Conservation (phyloP, 2,797 vertebrate species). For the Merluccius polli region DNA sequence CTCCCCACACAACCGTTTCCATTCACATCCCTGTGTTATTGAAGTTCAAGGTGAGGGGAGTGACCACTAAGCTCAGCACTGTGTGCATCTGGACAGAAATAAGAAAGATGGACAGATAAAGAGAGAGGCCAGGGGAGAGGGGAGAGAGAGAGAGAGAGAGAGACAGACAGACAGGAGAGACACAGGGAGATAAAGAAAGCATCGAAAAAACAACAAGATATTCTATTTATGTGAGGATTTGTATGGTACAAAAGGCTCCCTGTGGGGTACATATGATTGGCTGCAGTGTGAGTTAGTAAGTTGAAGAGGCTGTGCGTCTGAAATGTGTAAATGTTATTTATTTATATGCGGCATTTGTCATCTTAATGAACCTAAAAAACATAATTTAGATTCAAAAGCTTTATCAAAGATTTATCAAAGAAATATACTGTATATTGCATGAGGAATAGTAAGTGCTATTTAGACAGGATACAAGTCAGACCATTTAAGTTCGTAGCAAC, state of each 20-base stretch:
- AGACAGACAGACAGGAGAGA: too few species aligned
- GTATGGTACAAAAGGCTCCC: too few species aligned
- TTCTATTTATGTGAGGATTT: not conserved
- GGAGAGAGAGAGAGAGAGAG: too few species aligned
- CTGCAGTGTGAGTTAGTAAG: not conserved
- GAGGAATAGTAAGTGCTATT: not conserved
- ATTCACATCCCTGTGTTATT: conserved; percentile 32
- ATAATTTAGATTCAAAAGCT: not conserved
- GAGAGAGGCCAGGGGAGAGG: not conserved
- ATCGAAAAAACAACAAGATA: not conserved
- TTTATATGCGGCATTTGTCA: not conserved
- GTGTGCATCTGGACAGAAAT: conserved; percentile 35
- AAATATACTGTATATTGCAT: not conserved
- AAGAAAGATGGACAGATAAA: conserved; percentile 11
- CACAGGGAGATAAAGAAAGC: not conserved
- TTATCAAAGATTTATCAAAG: not conserved
- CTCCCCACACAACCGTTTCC: conserved; percentile 11
- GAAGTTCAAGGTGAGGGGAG: conserved; percentile 31
- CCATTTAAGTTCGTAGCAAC: not conserved
- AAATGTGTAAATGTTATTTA: not conserved
- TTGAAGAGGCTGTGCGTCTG: not conserved
- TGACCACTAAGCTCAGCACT: not conserved
- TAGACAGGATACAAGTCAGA: not conserved
- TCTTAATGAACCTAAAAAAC: not conserved
- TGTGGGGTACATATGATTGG: not conserved